Evolutionary conservation across 1,140 invertebrate species (phyloP).

Genomic region (Diorhabda carinulata): DNA sequence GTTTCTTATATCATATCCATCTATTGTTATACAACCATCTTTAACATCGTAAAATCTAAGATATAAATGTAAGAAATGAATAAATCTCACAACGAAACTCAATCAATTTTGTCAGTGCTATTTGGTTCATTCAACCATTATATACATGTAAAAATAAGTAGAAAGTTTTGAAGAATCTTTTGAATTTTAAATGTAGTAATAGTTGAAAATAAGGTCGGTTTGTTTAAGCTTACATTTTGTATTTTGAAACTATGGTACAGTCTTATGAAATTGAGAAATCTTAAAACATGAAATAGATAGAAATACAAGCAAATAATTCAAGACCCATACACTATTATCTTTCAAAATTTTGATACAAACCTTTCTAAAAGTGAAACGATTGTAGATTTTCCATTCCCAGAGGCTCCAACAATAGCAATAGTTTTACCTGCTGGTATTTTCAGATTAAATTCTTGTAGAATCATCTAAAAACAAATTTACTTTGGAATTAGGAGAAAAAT

Average conservation of each 20-base stretch:
- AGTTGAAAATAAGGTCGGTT: too few species aligned
- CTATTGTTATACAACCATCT: conserved; percentile 71
- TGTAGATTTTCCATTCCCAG: conserved; percentile 90
- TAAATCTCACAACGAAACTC: too few species aligned
- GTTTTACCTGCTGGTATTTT: conserved; percentile 80
- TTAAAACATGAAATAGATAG: too few species aligned
- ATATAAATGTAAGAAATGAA: conserved; percentile 9
- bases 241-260: too few species aligned
- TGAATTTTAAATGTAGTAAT: too few species aligned
- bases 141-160: too few species aligned
- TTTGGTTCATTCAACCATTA: too few species aligned
- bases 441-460: conserved; percentile 78
- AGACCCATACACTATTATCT: neutral
- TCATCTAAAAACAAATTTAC: conserved; percentile 50
- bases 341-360: conserved; percentile 43
- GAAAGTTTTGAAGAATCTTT: too few species aligned
- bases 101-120: too few species aligned
- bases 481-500: too few species aligned
- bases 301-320: neutral
- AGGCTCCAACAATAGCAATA: conserved; percentile 85
- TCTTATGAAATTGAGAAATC: too few species aligned
- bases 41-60: conserved; percentile 82
- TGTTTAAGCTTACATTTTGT: too few species aligned
- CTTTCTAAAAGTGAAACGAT: conserved; percentile 81
- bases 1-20: conserved; percentile 69